A percentile compares a stretch with the other conserved stretches of the same genome.
These are phyloP conservation scores for Athetis lepigone DNA, from an alignment of 2,888 invertebrate genomes.

Conservation along the genomic window DNA sequence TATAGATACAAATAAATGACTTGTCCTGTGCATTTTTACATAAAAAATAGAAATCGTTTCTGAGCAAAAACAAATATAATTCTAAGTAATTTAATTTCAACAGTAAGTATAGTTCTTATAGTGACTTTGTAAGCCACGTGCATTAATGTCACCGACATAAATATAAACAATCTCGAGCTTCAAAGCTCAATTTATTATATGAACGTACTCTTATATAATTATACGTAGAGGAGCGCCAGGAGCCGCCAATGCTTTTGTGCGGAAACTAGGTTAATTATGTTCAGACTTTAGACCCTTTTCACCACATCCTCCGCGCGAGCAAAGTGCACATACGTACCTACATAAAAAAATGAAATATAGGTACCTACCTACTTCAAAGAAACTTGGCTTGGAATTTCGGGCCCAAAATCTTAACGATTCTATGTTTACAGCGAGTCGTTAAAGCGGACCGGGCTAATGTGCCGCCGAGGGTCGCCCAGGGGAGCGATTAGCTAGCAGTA, in stretches of 20 bases:
- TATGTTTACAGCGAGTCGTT: slow-evolving; percentile 61
- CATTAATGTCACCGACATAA: too few species aligned
- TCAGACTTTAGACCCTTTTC: slow-evolving; percentile 44
- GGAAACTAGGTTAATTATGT: slow-evolving; percentile 52
- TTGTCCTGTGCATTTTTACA: too few species aligned
- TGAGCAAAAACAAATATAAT: too few species aligned
- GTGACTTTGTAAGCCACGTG: too few species aligned
- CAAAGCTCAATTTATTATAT: too few species aligned
- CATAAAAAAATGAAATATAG: slow-evolving; percentile 38
- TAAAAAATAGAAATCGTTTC: too few species aligned
- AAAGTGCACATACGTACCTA: slow-evolving; percentile 37
- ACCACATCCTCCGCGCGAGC: slow-evolving; percentile 30
- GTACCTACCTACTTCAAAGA: slow-evolving; percentile 30
- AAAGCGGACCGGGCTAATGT: slow-evolving; percentile 63
- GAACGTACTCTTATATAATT: too few species aligned
- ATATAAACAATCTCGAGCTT: slow-evolving; percentile 15
- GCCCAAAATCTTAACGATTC: slow-evolving; percentile 56
- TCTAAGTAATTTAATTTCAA: too few species aligned
- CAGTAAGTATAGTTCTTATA: too few species aligned
- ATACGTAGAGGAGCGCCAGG: slow-evolving; percentile 12
- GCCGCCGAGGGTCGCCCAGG: slow-evolving; percentile 62
- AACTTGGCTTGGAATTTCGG: slow-evolving; percentile 43
- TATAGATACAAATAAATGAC: too few species aligned
- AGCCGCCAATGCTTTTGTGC: slow-evolving; percentile 44
- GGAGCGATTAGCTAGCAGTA: slow-evolving; percentile 68